These are phyloP conservation scores for Antitype chi DNA, from an alignment of 2,888 invertebrate genomes.

Conservation along the genomic window DNA sequence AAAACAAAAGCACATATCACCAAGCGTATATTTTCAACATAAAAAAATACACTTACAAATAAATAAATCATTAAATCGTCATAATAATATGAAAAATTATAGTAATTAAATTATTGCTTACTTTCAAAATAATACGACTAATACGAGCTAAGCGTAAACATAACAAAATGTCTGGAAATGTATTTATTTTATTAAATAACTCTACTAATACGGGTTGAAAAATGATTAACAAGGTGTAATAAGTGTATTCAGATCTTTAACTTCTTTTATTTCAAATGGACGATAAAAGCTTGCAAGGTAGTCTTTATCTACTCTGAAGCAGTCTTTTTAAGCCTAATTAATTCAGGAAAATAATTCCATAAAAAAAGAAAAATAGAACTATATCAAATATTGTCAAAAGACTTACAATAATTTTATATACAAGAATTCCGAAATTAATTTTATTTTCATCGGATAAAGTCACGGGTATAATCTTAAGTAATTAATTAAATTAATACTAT, in stretches of 20 bases:
- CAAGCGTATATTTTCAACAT: constrained; percentile 89
- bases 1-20: constrained; percentile 83
- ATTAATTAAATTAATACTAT: constrained; percentile 53
- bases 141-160: constrained; percentile 60
- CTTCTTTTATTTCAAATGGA: neutral
- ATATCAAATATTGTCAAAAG: constrained; percentile 32
- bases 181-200: neutral
- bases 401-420: constrained; percentile 40
- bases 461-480: constrained; percentile 30
- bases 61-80: constrained; percentile 79
- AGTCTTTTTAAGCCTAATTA: constrained; percentile 8
- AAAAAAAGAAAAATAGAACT: constrained; percentile 28
- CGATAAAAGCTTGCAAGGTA: neutral
- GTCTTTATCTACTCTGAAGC: neutral
- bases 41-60: constrained; percentile 83
- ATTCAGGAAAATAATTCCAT: constrained; percentile 29
- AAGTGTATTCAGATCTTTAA: neutral
- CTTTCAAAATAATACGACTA: constrained; percentile 61
- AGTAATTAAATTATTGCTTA: constrained; percentile 58
- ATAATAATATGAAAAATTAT: constrained; percentile 47
- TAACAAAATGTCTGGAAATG: constrained; percentile 38
- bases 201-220: constrained; percentile 1
- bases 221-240: neutral
- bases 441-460: constrained; percentile 9
- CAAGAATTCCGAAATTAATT: constrained; percentile 21